Base-by-base conservation (phyloP, 2,113 vertebrate genomes). In the Takifugu bimaculatus region DNA sequence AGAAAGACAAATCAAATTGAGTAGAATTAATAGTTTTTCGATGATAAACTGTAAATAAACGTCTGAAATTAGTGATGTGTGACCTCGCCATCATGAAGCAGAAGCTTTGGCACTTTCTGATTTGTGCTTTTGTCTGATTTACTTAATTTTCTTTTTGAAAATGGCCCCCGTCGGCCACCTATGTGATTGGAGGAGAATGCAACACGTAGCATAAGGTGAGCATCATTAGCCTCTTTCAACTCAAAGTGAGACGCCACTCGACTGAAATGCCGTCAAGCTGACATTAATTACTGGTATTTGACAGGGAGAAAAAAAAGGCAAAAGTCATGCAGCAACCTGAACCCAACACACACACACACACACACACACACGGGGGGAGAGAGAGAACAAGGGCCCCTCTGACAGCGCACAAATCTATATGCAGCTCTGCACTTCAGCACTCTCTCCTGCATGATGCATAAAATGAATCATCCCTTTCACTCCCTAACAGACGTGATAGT, bases 401-500 rank as follows among this genome's bases (percentile, higher is more conserved):
- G 82, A 88, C 76, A 68, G 78, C 79, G 44, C 50, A 54, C 77
- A 67, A 72, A 86, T 87, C 83, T 80, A 89, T 71, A 89, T 86
- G 84, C 84, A 81, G 74, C 82, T 73, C 80, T 78, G 79, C 81
- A 82, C 87, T 79, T 85, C 80, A 58, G 70, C 39, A 62, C 82
- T 81, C 81, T 75, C 79, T 77, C 77, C 84, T 78, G 71, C 78
- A 76, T 79, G 64, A 79, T 78, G 75, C 80, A 83, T 79, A 72
- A 82, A 73, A 72, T 89, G 79, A 86, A 87, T 87, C 84, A 82
- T 87, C 84, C 81, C 87, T 85, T 84, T 88, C 75, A 84, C 77
- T 77, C 74, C 57, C 68, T 15, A 76, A 85, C 77, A 88, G 81
- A 65, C 56, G 15, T 75, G 78, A 80, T 51, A 82, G 70, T 85